A percentile compares a stretch with the other conserved stretches of the same genome.
phyloP scores from a whole-genome alignment of 23 tunicate genomes.

The Clavelina lepadiformis region DNA sequence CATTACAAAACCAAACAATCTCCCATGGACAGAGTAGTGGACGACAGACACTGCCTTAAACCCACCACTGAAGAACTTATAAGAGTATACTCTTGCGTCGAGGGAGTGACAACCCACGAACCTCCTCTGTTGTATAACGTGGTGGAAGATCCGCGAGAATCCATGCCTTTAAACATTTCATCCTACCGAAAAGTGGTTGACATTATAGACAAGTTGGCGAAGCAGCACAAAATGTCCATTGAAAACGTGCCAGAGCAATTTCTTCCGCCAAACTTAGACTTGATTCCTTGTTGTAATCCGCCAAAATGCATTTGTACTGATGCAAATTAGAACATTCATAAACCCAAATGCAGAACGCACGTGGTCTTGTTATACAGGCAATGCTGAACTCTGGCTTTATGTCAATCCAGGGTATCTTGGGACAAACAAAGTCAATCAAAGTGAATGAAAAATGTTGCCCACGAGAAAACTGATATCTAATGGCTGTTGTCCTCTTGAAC shows the following conservation, averaged over 20 bases:
- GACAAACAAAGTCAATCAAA: no score
- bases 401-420: no score
- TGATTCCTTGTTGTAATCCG: conserved; percentile 32
- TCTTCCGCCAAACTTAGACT: background rate
- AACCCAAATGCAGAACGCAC: no score
- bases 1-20: background rate
- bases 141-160: conserved; percentile 13
- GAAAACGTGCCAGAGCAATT: background rate
- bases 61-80: background rate
- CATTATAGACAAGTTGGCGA: background rate
- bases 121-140: conserved; percentile 28
- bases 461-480: no score
- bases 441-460: no score
- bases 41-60: background rate
- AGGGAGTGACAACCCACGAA: background rate
- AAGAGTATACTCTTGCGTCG: background rate
- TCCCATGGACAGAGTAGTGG: background rate
- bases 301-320: conserved; percentile 33
- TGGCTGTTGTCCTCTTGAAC: no score
- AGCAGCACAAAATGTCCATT: conserved; percentile 4
- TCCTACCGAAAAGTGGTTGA: background rate
- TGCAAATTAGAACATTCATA: no score
- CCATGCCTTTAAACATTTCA: background rate
- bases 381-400: no score
- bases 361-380: no score